Base-by-base conservation (phyloP, 1,140 invertebrate species). In the Latrodectus geometricus region DNA sequence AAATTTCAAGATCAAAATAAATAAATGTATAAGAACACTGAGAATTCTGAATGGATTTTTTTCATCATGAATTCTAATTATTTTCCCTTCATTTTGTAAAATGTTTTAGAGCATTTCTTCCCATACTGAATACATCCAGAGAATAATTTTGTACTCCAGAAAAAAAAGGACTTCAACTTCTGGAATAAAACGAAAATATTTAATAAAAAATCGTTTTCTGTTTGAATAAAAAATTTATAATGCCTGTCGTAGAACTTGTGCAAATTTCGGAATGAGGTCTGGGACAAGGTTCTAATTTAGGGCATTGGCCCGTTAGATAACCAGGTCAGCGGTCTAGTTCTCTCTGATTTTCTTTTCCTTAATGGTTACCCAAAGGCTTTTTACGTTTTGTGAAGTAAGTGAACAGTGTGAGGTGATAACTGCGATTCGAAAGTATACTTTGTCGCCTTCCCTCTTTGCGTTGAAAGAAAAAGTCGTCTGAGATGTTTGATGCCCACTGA, bases 281-380 rank as follows among this genome's bases (percentile, higher is more conserved):
- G 83, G 83, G 74, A 78, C 83, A 86, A 77, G 81, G 74, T 78
- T 78, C 66, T 73, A 70, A 86, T 86, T 69, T 86, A 61, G 83
- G 83, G 65, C 83, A 86, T 70, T 86, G 83, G 73, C 83, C 83
- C 83, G 75, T 86, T 54, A 65, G 48, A 68, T 77, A 86, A 86
- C 83, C 83, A 86, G 83, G 83, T 86, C 83, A 78, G 23, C 52
- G 66, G 75, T 86, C 83, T 78, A 86, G 75, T 86, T 86, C 81
- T 82, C 79, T 81, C 81, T n/a, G 23, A 17, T 69, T 81, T 81
- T 81, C 72, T 75, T 83, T 82, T 75, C 81, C 72, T 83, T 83
- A 83, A 83, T 83, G 81, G 72, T 75, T 83, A 83, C 70, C 81
- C 81, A 75, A 49, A 49, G 81, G 81, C 54, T 50, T 81, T 75